These are phyloP conservation scores for Pseudomyrmex flavicornis DNA, from an alignment of 1,140 invertebrate genomes.

Conservation along the genomic window DNA sequence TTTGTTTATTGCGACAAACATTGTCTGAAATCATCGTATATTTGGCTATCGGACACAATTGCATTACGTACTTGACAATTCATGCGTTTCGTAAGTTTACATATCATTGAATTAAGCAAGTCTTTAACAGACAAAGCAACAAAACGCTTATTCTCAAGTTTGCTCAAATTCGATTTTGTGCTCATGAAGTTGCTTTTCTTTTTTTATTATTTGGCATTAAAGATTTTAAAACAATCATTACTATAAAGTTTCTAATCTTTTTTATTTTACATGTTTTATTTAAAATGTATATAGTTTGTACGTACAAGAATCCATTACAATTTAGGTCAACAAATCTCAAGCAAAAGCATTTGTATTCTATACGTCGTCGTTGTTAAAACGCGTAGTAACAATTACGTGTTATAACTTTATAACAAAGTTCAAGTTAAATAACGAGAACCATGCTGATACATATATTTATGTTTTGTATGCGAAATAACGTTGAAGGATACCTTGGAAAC, in stretches of 20 bases:
- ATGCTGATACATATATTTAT: not conserved
- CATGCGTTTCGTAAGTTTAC: slow-evolving; percentile 33
- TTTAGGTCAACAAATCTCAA: slow-evolving; percentile 33
- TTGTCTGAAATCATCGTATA: not conserved
- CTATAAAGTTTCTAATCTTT: too few species aligned
- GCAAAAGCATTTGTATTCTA: slow-evolving; percentile 21
- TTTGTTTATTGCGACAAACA: not conserved
- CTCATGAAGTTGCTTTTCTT: not conserved
- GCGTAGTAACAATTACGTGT: slow-evolving; percentile 28
- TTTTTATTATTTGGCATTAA: slow-evolving; percentile 7
- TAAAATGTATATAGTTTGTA: too few species aligned
- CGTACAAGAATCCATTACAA: not conserved
- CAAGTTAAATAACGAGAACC: slow-evolving; percentile 28
- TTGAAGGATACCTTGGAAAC: not conserved
- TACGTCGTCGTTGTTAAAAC: slow-evolving; percentile 23
- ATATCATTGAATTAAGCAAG: slow-evolving; percentile 19
- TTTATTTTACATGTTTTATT: too few species aligned
- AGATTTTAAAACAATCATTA: not conserved
- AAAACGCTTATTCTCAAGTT: slow-evolving; percentile 15
- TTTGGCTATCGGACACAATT: slow-evolving; percentile 20
- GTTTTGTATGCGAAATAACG: not conserved
- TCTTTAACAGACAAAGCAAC: not conserved
- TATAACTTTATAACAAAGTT: slow-evolving; percentile 35
- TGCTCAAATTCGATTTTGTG: not conserved
- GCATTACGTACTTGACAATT: slow-evolving; percentile 4